Evolutionary conservation across 2,888 invertebrate genomes (phyloP), one percentile per base, ranked within the genome.

Genomic region (Tachina fera): DNA sequence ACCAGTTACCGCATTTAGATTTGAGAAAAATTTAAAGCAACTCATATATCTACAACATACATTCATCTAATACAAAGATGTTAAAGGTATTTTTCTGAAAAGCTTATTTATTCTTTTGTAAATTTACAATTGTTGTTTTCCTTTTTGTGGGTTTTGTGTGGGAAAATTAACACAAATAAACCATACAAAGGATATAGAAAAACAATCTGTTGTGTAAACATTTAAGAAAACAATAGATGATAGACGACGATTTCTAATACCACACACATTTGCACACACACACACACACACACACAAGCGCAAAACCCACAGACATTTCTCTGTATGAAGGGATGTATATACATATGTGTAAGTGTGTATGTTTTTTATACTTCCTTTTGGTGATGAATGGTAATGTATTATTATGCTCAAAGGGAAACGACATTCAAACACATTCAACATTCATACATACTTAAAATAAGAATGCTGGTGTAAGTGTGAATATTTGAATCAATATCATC

Each of bases 161-260:
- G 61, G 63, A 49, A 76, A 71, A 58, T 31, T 31, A 51, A 63
- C 41, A 45, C 6, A 71, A 41, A 56, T 8, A 45, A 79, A 53
- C 14, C 22, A 68, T 60, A 9, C 9, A 45, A 53, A 47, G 3
- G 3, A 45, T 3, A 22, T 58, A 67, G 45, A 65, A 58, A 71
- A 71, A 84, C 56, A 85, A 82, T 86, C 78, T 79, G 53, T 82
- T 86, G 63, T 86, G 78, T 76, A 86, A 86, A 86, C 82, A 86
- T 82, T 76, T 70, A 75, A 70, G 58, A 70, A 82, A 49, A 79
- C 82, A 82, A 86, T 68, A 75, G 65, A 82, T 71, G 72, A 74
- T 77, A 70, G 63, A 85, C 77, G 63, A 85, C 77, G 76, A 72
- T 71, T 76, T 22, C 49, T 47, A 67, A 77, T 58, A 74, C 63